Evolutionary conservation across 1,140 invertebrate species (phyloP).

Genomic region (Apis florea): DNA sequence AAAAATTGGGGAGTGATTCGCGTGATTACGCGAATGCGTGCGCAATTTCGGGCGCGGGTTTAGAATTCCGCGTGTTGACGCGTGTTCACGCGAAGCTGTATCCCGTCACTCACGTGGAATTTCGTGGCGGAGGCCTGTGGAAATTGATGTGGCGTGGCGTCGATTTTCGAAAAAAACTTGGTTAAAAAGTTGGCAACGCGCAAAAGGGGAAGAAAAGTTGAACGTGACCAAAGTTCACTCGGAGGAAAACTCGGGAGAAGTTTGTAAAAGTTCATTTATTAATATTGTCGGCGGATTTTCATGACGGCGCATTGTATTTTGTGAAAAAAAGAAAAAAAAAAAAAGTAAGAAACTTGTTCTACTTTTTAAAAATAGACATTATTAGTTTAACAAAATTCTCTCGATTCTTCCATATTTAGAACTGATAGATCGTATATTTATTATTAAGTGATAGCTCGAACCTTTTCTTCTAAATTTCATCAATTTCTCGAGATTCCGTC

Average conservation of each 20-base stretch:
- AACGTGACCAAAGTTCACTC: background rate
- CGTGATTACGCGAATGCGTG: background rate
- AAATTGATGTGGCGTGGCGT: background rate
- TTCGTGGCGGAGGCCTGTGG: background rate
- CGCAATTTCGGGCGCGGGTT: background rate
- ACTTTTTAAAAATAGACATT: too few species aligned
- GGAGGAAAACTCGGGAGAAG: background rate
- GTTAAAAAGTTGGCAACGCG: background rate
- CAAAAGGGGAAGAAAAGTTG: background rate
- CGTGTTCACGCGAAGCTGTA: background rate
- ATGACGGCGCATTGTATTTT: too few species aligned
- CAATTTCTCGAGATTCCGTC: too few species aligned
- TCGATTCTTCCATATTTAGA: too few species aligned
- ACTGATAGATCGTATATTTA: too few species aligned
- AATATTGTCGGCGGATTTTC: background rate
- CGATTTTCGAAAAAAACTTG: background rate
- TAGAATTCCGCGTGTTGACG: constrained; percentile 11
- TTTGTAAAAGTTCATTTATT: background rate
- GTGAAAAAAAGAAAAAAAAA: too few species aligned
- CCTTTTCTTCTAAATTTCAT: too few species aligned
- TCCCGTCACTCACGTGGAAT: background rate
- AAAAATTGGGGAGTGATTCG: constrained; percentile 4
- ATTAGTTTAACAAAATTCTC: too few species aligned
- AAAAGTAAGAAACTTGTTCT: too few species aligned
- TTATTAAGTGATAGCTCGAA: too few species aligned